Conservation (phyloP, 2,888 invertebrate genomes). For the Sturmia bella region DNA sequence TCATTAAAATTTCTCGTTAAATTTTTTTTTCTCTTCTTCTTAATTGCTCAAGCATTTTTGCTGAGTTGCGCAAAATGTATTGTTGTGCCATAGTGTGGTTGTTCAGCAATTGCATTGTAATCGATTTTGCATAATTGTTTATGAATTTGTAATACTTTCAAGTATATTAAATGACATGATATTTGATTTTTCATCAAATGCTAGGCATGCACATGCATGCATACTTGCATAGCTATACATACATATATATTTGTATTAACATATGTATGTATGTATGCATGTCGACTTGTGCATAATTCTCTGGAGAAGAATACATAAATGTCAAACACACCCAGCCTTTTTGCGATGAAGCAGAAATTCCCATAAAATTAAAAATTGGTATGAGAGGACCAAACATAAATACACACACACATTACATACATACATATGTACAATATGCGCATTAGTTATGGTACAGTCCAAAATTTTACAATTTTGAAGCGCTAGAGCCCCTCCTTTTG, state of each 20-base stretch:
- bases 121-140: conserved; percentile 80
- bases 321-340: background rate
- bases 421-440: too few species aligned
- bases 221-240: too few species aligned
- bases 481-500: too few species aligned
- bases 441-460: too few species aligned
- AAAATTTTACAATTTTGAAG: too few species aligned
- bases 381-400: background rate
- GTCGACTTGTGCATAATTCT: conserved; percentile 14
- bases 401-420: too few species aligned
- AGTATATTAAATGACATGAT: conserved; percentile 67
- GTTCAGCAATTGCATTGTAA: conserved; percentile 77
- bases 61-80: conserved; percentile 51
- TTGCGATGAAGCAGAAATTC: background rate
- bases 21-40: background rate
- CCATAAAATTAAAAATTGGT: conserved; percentile 40
- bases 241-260: background rate
- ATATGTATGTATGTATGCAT: background rate
- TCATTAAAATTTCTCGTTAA: conserved; percentile 12
- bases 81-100: conserved; percentile 70
- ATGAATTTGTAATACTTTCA: conserved; percentile 64
- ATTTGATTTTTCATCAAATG: conserved; percentile 47
- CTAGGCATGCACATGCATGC: background rate
- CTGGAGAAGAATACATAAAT: conserved; percentile 24
- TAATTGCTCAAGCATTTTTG: conserved; percentile 24